Base-by-base conservation (phyloP, 2,888 invertebrate species). In the Stenoptilia bipunctidactyla region DNA sequence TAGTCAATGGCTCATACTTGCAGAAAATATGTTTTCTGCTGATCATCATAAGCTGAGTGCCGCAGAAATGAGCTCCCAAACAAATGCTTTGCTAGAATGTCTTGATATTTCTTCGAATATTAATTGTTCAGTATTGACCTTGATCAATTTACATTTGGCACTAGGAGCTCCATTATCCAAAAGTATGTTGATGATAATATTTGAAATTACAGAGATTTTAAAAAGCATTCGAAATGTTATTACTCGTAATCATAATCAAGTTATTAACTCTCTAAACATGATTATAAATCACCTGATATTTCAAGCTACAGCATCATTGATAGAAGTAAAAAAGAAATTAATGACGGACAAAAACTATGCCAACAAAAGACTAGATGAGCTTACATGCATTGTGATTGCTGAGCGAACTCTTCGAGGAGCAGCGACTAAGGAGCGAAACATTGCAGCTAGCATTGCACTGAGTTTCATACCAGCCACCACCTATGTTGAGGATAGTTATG, bases 201-300 rank as follows among this genome's bases (percentile, higher is more conserved):
- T 94, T 73, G 89, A 91, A 56, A 84, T 96, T 15, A 86, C 94
- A 40, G 94, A 96, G 67, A 85, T 93, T 45, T 71, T 96, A 27
- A 94, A 94, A 75, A 87, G 90, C 20, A 85, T 96, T 47, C 89
- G 91, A 58, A 86, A 88, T 48, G 88, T 87, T 10, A 91, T 93
- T 52, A 86, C 88, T 40, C 82, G 89, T 30, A 88, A 93, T 60
- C 86, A 89, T 37, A 84, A 90, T 45, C 84, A 89, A 47, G 87
- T 96, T 39, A 87, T 90, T 13, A 90, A 90, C 56, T 89, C 92
- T 9, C 85, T 91, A 40, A 88, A 90, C 53, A 90, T 94, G 66
- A 89, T 94, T 36, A 72, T 90, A 12, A 96, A 96, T 58, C 92
- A 94, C 71, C 82, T 94, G 34, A 86, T 89, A 49, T 92, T 92